Evolutionary conservation across 2,797 vertebrate species (phyloP), one percentile per base, ranked within the genome.

Genomic region (Cyprinella venusta): DNA sequence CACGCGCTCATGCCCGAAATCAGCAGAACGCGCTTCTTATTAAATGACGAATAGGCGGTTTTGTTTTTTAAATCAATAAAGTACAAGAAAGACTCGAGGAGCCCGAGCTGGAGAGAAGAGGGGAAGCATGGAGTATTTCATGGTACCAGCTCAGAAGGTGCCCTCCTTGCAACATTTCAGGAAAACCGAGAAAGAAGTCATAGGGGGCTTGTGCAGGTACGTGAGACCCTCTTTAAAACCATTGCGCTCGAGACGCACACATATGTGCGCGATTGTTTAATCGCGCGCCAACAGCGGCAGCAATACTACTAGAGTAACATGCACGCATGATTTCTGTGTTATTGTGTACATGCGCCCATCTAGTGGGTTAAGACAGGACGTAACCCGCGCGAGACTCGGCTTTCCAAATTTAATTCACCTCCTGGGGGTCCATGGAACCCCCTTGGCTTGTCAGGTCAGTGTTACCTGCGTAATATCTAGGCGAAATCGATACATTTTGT

Each of bases 121-220:
- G 59, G 92, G 89, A 93, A 95, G 95, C 95, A 98, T 98, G 97
- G 97, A 98, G 96, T 98, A 98, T 95, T 98, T 98, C 95, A 96
- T 98, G 97, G 97, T 98, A 91, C 97, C 97, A 93, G 94, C 97
- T 94, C 97, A 97, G 95, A 98, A 98, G 97, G 96, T 97, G 94
- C 95, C 96, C 90, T 96, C 96, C 88, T 95, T 97, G 94, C 97
- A 97, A 95, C 96, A 97, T 94, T 98, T 98, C 94, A 97, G 97
- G 92, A 98, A 98, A 95, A 97, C 96, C 93, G 97, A 98, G 93
- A 98, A 98, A 94, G 97, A 98, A 94, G 97, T 98, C 89, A 98
- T 98, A 87, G 97, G 97, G 86, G 97, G 97, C 90, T 96, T 98
- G 85, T 98, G 97, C 92, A 98, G 97, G 97, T 98, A 94, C 91